Percentiles rank a stretch among this genome's conserved stretches.
Conservation (phyloP, 2,113 vertebrate species). For the Falco punctatus region DNA sequence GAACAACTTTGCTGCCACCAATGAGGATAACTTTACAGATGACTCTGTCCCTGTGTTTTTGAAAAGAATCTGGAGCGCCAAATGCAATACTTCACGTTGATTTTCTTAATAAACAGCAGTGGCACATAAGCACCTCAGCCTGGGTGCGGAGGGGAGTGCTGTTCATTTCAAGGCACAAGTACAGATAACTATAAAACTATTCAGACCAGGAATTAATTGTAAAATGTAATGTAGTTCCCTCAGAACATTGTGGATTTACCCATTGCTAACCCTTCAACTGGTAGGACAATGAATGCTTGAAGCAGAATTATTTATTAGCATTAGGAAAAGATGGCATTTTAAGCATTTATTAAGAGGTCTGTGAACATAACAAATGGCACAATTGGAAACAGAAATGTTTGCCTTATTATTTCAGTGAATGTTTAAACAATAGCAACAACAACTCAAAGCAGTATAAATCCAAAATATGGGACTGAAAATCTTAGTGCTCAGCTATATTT, state of each 20-base stretch:
- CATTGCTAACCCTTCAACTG: not conserved
- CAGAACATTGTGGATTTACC: not conserved
- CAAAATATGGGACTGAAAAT: not conserved
- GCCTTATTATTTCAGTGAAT: not conserved
- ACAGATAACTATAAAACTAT: not conserved
- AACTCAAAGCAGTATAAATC: not conserved
- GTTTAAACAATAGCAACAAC: not conserved
- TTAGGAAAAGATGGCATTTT: not conserved
- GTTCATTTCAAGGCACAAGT: not conserved
- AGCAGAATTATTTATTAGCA: not conserved
- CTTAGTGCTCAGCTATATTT: not conserved
- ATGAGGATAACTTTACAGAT: not conserved
- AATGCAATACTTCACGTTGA: not conserved
- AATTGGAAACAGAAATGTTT: slow-evolving; percentile 6
- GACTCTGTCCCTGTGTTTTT: not conserved
- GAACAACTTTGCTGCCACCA: not conserved
- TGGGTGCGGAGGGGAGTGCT: not conserved
- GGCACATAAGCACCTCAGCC: not conserved
- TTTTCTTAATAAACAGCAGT: not conserved
- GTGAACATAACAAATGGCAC: not conserved
- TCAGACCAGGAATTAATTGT: slow-evolving; percentile 29
- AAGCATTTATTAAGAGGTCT: not conserved
- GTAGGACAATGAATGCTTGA: not conserved
- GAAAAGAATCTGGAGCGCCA: not conserved
- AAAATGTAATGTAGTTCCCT: not conserved